Evolutionary conservation across 1,140 invertebrate species (phyloP), one percentile per base, ranked within the genome.

Genomic region (Papilio polyxenes): DNA sequence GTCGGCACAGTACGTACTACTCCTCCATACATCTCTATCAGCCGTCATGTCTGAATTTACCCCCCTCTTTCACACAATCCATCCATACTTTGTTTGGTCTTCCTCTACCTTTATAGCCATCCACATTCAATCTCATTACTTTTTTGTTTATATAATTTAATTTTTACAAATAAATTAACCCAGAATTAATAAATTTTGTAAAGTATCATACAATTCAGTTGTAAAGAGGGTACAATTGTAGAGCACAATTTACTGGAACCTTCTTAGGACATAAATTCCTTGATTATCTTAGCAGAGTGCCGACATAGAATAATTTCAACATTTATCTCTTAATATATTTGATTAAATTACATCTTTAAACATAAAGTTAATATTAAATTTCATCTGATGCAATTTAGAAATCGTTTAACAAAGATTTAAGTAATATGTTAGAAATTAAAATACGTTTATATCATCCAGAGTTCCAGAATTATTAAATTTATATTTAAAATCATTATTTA

Each of bases 281-380:
- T 72, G 65, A 72, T 72, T 72, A 72, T 72, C 65, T 72, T 1
- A 6, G 31, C 65, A 13, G 65, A 72, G 31, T 72, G 65, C 65
- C 65, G 65, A 37, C 65, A 31, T 72, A 72, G 31, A 72, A 72
- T 72, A 72, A 72, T 72, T 72, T 37, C 65, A 15, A 72, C 65
- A 72, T 72, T 72, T 37, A 72, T 37, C 37, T 11, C 65, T 72
- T 72, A 72, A 72, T 72, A 72, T 72, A 72, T 72, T 72, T 72
- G 31, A 72, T 37, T 72, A 72, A 72, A 72, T 72, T 72, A 72
- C 13, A 72, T 72, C 31, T 72, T 3, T 37, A 37, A 13, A 72
- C 31, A 37, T 72, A 40, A 37, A 0, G 62, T 31, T 65, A 31
- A 3, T 65, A 31, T 65, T 65, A 65, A 65, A 65, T 65, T 65